phyloP scores from a whole-genome alignment of 2,888 invertebrate species.

The Schizotus pectinicornis region DNA sequence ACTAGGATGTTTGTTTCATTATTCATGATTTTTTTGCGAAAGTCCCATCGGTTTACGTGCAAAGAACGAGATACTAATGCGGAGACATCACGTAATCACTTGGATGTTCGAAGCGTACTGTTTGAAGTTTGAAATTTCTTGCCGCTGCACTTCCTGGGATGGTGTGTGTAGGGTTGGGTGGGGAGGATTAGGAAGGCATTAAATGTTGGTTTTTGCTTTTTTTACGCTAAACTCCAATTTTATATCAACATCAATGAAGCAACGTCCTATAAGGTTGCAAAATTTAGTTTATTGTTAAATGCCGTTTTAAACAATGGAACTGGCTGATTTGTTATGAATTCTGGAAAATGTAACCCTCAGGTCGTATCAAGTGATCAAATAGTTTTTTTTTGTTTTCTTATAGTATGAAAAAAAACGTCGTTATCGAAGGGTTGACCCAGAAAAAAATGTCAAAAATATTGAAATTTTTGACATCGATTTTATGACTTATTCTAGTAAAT shows the following conservation, averaged over 20 bases:
- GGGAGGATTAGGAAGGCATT: conserved; percentile 7
- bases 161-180: conserved; percentile 14
- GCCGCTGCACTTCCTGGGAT: conserved; percentile 15
- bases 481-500: no score
- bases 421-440: no score
- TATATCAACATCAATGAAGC: background rate
- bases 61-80: conserved; percentile 11
- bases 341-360: no score
- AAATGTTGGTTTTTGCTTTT: background rate
- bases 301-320: no score
- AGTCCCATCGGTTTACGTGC: conserved; percentile 4
- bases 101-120: conserved; percentile 22
- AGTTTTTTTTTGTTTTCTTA: no score
- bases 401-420: no score
- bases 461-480: no score
- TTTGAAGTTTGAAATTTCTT: conserved; percentile 19
- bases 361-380: no score
- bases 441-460: no score
- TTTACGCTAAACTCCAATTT: background rate
- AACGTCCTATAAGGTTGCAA: no score
- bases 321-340: no score
- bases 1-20: conserved; percentile 21
- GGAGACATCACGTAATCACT: conserved; percentile 22
- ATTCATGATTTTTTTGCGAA: conserved; percentile 15
- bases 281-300: background rate